Evolutionary conservation across 2,113 vertebrate species (phyloP).

Genomic region (Muntiacus reevesi): DNA sequence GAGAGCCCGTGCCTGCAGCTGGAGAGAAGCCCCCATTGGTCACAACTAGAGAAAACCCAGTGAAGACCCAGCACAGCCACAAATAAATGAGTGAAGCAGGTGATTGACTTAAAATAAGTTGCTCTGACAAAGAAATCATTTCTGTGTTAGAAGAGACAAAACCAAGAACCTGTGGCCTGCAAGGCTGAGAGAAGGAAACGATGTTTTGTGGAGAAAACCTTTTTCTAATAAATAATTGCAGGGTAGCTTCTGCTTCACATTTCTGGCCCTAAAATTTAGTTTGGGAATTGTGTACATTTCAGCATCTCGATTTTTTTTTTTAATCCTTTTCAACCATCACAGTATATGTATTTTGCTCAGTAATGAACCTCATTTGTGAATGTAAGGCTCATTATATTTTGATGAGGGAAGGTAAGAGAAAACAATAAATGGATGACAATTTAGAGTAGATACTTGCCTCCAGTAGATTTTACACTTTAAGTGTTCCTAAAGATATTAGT

Average conservation of each 20-base stretch:
- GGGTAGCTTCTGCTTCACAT: background rate
- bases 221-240: background rate
- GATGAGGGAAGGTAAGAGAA: background rate
- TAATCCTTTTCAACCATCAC: background rate
- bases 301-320: background rate
- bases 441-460: background rate
- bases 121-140: background rate
- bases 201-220: background rate
- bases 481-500: background rate
- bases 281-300: background rate
- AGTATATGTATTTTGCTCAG: background rate
- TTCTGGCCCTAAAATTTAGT: background rate
- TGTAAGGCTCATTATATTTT: background rate
- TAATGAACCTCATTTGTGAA: background rate
- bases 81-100: fast-evolving
- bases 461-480: background rate
- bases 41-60: background rate
- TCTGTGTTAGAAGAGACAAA: background rate
- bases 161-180: background rate
- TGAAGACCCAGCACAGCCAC: background rate
- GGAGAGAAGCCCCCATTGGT: fast-evolving
- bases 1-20: fast-evolving
- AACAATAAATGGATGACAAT: background rate
- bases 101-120: background rate
- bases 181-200: background rate